phyloP scores from a whole-genome alignment of 1,140 invertebrate species.

The Cydia amplana region DNA sequence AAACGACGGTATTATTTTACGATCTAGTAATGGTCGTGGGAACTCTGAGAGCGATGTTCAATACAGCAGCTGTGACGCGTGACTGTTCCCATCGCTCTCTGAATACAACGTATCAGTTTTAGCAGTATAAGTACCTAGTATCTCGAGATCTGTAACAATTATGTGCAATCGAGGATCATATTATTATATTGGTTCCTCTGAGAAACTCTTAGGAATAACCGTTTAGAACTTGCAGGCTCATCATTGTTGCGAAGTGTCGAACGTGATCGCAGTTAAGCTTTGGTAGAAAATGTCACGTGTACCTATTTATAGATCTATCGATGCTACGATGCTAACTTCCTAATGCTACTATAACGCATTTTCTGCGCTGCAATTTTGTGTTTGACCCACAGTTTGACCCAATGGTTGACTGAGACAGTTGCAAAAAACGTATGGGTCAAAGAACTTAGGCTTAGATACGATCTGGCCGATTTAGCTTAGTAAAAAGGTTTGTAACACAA shows the following conservation, averaged over 20 bases:
- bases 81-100: background rate
- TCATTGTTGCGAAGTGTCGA: slow-evolving; percentile 18
- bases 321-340: background rate
- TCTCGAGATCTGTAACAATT: background rate
- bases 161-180: background rate
- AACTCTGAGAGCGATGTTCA: background rate
- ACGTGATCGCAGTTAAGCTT: background rate
- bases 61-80: background rate
- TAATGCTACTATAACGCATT: too few relatives aligned
- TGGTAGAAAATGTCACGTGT: slow-evolving; percentile 32
- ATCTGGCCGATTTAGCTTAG: too few relatives aligned
- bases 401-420: too few relatives aligned
- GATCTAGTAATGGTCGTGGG: slow-evolving; percentile 18
- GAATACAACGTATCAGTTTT: background rate
- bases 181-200: background rate
- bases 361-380: too few relatives aligned
- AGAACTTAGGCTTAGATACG: too few relatives aligned
- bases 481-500: background rate
- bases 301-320: slow-evolving; percentile 6
- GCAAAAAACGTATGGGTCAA: too few relatives aligned
- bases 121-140: background rate
- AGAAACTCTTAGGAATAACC: background rate
- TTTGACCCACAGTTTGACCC: too few relatives aligned
- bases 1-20: slow-evolving; percentile 22
- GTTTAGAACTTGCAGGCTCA: slow-evolving; percentile 6